Base-by-base conservation (phyloP, 2,113 vertebrate genomes). In the Muscicapa adusta region DNA sequence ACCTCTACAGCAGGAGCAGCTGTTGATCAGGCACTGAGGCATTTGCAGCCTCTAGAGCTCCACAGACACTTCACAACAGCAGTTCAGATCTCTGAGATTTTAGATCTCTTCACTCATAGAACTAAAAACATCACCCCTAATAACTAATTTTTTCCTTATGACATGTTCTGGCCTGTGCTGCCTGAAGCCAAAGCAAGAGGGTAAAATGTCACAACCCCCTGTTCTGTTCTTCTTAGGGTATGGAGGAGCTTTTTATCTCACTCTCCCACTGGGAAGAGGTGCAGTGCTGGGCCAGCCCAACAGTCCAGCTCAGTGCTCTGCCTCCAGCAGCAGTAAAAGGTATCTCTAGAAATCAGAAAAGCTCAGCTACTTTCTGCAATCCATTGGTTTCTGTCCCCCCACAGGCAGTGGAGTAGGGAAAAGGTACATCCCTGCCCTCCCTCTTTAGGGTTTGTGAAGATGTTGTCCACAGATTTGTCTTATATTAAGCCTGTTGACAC, bases 61-160 rank as follows among this genome's bases (percentile, higher is more conserved):
- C 63, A 73, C 28, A 57, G n/a, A 54, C 26, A 50, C 3, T 53
- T 81, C 2, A 3, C 18, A 71, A 20, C 31, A 19, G 23, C 63
- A 77, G 16, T 60, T 73, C 60, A 70, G 38, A n/a, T 38, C 19
- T 31, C 22, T 65, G 36, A 15, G 4, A 7, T 70, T 65, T 81
- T 36, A 25, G 1, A 47, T 80, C 24, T 60, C 54, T 75, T 63
- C 4, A 7, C 53, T 43, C n/a, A 56, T 2, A 61, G 23, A 8
- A 65, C 50, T 71, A 54, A 75, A 78, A 94, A 4, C 14, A 40
- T 50, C 19, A n/a, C 23, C 15, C 18, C 16, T 38, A 67, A 80
- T 4, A 6, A 42, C 12, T 54, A 20, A 20, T 54, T 71, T 31
- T 54, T 78, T 61, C 43, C 48, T 58, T 45, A 25, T 0, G 0